Evolutionary conservation across 2,888 invertebrate species (phyloP).

Genomic region (Strigamia maritima): DNA sequence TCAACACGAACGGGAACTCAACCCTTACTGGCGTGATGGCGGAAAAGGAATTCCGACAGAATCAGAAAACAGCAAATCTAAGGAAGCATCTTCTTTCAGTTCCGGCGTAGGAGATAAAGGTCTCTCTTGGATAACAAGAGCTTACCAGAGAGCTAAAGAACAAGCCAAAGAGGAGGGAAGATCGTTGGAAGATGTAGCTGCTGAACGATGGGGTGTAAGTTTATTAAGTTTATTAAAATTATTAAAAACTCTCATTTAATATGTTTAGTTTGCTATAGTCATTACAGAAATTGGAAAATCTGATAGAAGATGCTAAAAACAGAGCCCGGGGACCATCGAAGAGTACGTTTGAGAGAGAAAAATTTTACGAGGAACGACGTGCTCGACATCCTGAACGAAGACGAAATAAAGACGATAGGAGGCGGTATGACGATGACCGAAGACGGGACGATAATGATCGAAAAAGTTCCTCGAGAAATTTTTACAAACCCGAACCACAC

Average conservation of each 20-base stretch:
- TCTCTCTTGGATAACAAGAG: constrained; percentile 57
- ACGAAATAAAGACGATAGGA: not conserved
- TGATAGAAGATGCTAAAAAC: not conserved
- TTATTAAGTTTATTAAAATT: not conserved
- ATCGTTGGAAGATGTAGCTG: constrained; percentile 59
- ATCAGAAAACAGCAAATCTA: constrained; percentile 46
- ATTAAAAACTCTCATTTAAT: too few relatives aligned
- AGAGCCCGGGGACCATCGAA: not conserved
- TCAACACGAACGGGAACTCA: constrained; percentile 72
- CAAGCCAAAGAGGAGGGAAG: constrained; percentile 58
- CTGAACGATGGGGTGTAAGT: constrained; percentile 61
- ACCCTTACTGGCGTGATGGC: constrained; percentile 89
- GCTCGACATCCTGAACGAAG: not conserved
- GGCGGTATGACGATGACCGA: constrained; percentile 17
- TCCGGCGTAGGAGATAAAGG: constrained; percentile 57
- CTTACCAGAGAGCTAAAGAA: constrained; percentile 58
- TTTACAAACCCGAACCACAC: not conserved
- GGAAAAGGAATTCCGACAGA: constrained; percentile 73
- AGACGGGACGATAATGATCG: constrained; percentile 40
- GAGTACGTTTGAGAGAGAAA: constrained; percentile 29
- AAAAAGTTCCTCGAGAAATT: not conserved
- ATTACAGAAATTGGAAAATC: constrained; percentile 48
- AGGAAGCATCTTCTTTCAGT: not conserved
- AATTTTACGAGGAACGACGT: constrained; percentile 39
- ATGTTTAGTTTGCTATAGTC: constrained; percentile 55